Percentiles rank a stretch among this genome's conserved stretches.
Conservation (phyloP, 2,888 invertebrate species). For the Phalangium opilio region DNA sequence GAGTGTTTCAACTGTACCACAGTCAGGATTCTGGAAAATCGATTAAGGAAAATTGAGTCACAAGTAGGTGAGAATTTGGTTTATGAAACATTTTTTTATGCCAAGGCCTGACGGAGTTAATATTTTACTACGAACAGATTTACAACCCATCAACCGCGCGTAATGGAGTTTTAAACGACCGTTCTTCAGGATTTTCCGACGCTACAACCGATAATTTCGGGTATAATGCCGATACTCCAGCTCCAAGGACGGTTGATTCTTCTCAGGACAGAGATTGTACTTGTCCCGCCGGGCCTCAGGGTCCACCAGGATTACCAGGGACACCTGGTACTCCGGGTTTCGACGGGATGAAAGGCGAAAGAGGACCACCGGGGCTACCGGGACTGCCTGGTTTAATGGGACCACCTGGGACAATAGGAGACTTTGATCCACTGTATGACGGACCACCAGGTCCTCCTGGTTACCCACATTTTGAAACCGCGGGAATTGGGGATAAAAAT, state of each 20-base stretch:
- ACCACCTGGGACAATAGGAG: neutral
- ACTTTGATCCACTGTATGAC: neutral
- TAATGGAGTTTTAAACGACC: too few species aligned
- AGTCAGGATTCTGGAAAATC: neutral
- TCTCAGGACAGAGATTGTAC: neutral
- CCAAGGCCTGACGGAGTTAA: too few species aligned
- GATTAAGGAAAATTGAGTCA: slow-evolving; percentile 1
- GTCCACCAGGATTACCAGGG: slow-evolving; percentile 10
- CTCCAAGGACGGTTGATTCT: too few species aligned
- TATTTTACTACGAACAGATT: too few species aligned
- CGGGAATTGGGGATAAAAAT: too few species aligned
- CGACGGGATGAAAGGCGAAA: too few species aligned
- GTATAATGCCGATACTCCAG: too few species aligned
- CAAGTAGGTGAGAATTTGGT: neutral
- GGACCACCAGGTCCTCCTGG: neutral
- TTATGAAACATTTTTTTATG: neutral
- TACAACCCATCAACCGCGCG: too few species aligned
- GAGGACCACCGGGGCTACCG: slow-evolving; percentile 5
- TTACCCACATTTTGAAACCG: neutral
- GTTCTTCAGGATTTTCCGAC: too few species aligned
- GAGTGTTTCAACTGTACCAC: slow-evolving; percentile 7
- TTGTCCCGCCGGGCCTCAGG: slow-evolving; percentile 8
- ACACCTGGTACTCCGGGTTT: slow-evolving; percentile 7
- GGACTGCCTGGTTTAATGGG: slow-evolving; percentile 1
- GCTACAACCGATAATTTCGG: too few species aligned